Base-by-base conservation (phyloP, 2,888 invertebrate genomes). In the Synanthedon vespiformis region DNA sequence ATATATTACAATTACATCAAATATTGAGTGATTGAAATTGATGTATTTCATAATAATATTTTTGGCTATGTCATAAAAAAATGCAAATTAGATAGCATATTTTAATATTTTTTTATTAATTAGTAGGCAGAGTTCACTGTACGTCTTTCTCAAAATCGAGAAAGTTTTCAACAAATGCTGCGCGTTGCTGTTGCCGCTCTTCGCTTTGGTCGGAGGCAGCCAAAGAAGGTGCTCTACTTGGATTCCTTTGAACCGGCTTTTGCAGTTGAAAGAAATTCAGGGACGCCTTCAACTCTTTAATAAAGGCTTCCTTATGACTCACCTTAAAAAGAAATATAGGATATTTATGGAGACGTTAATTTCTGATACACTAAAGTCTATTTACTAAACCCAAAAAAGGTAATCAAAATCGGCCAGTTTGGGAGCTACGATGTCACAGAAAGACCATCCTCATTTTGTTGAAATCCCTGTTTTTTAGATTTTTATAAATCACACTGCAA, bases 271-370 rank as follows among this genome's bases (percentile, higher is more conserved):
- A 77, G 65, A 87, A 80, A 63, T 86, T 83, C 48, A 85, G 60
- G 1, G 82, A 87, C 0, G 84, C 71, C 60, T 74, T 80, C 55
- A 89, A 61, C 70, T 90, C 86, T 68, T 89, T 76, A 55, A 89
- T 67, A 64, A 90, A 72, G 49, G 88, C 78, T 68, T 90, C 74
- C 72, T 90, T 75, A 77, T 90, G 78, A 59, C 89, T 70, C 57
- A 90, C 79, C 90, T 90, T 87, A 70, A 78, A 52, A 34, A 34
- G 5, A 34, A 34, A 34, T 10, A 34, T 10, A 8, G 4, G 34
- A 44, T 22, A 22, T 4, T 22, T 22, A 4, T 18, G 4, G 11
- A 40, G 3, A 40, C 4, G n/a, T 40, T n/a, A n/a, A n/a, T 22
- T 22, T 22, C 4, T 22, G 18, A 3, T 18, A 18, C 0, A 49